Conservation (phyloP, 2,113 vertebrate genomes). For the Panthera tigris region DNA sequence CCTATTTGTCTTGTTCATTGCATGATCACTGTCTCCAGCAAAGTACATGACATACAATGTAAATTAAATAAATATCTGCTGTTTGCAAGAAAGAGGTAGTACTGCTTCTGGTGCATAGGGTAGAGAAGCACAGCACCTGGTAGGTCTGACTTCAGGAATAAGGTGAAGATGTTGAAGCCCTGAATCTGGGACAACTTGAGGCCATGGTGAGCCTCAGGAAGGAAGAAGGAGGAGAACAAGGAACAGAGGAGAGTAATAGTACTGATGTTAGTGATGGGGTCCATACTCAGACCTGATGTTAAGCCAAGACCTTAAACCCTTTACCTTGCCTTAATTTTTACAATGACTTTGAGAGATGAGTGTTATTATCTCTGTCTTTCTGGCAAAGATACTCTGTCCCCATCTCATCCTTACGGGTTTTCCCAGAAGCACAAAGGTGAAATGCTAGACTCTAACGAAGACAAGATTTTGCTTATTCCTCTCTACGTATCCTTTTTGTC, state of each 20-base stretch:
- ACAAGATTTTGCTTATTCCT: not conserved
- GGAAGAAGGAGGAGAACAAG: not conserved
- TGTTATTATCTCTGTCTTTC: not conserved
- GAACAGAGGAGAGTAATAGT: not conserved
- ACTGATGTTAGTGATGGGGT: not conserved
- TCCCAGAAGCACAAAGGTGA: not conserved
- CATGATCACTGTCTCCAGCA: not conserved
- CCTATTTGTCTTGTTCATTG: not conserved
- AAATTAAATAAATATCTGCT: not conserved
- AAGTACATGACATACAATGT: not conserved
- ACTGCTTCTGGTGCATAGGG: fast-evolving
- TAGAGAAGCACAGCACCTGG: not conserved
- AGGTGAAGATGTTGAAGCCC: not conserved
- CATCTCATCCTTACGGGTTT: not conserved
- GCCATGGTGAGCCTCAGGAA: not conserved
- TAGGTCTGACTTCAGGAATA: not conserved
- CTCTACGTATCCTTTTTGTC: not conserved
- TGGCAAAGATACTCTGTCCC: not conserved
- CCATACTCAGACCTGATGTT: not conserved
- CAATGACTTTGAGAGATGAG: not conserved
- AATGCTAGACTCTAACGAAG: not conserved
- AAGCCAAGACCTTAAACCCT: not conserved
- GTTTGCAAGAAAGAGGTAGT: not conserved
- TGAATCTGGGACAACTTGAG: not conserved
- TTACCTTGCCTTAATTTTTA: not conserved